Percentiles rank a stretch among this genome's conserved stretches.
phyloP scores from a whole-genome alignment of 2,888 invertebrate species.

The Salticus scenicus region DNA sequence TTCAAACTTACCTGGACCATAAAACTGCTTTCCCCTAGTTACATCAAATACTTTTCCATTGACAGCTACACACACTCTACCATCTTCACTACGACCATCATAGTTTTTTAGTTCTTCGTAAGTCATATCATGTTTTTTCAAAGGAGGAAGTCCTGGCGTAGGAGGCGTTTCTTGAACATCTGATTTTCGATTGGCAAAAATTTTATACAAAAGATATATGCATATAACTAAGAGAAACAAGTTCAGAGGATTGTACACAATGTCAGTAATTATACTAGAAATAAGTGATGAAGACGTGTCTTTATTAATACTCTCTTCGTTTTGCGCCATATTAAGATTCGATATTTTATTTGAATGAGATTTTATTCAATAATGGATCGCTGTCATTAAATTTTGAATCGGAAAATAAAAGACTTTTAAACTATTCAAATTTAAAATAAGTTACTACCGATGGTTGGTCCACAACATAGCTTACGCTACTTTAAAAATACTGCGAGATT shows the following conservation, averaged over 20 bases:
- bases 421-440: not conserved
- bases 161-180: conserved; percentile 34
- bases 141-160: conserved; percentile 48
- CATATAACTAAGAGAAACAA: conserved; percentile 50
- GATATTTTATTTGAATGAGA: not conserved
- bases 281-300: conserved; percentile 4
- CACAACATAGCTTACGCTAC: not conserved
- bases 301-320: conserved; percentile 13
- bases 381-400: not conserved
- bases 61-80: conserved; percentile 91
- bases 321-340: conserved; percentile 30
- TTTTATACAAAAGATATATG: conserved; percentile 54
- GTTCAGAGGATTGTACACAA: conserved; percentile 63
- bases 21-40: conserved; percentile 90
- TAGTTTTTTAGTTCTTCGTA: conserved; percentile 88
- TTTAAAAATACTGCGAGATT: too few relatives aligned
- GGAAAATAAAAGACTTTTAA: not conserved
- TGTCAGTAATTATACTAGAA: conserved; percentile 38
- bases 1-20: conserved; percentile 91
- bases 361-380: not conserved
- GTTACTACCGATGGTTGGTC: not conserved
- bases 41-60: conserved; percentile 97
- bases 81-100: conserved; percentile 89
- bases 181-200: conserved; percentile 46
- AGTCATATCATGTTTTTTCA: conserved; percentile 86